Percentiles rank a stretch among this genome's conserved stretches.
Evolutionary conservation across 2,797 vertebrate genomes (phyloP).

Genomic region (Crax fasciolata): DNA sequence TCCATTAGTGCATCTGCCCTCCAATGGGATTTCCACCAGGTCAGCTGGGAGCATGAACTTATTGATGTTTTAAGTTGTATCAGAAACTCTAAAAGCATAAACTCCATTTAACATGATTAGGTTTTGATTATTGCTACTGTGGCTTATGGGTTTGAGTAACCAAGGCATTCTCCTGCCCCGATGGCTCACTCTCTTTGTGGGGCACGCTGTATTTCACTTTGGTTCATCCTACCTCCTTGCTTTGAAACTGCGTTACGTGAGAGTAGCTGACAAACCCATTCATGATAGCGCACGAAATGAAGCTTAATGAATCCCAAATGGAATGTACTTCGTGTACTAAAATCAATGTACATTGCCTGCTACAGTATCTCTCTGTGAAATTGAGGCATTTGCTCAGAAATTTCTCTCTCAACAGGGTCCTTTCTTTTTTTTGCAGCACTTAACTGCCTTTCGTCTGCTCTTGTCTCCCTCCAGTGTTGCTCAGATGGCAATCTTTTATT

Average conservation of each 20-base stretch:
- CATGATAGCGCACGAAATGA: constrained; percentile 37
- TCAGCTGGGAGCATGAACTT: background rate
- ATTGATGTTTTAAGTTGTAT: background rate
- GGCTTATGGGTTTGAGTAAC: background rate
- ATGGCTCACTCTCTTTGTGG: constrained; percentile 6
- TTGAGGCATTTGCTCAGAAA: constrained; percentile 68
- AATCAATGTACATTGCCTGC: constrained; percentile 66
- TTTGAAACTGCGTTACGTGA: constrained; percentile 48
- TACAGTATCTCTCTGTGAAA: constrained; percentile 63
- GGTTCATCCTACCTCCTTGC: constrained; percentile 34
- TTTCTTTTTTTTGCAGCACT: constrained; percentile 55
- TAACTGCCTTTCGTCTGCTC: constrained; percentile 73
- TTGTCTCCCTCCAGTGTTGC: constrained; percentile 67
- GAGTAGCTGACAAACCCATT: constrained; percentile 56
- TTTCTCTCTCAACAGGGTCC: constrained; percentile 72
- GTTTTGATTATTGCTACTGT: background rate
- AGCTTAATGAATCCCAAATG: constrained; percentile 61
- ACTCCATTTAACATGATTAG: background rate
- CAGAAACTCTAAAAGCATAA: background rate
- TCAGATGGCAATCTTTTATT: constrained; percentile 71
- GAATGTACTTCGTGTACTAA: constrained; percentile 60
- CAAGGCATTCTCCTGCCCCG: constrained; percentile 31
- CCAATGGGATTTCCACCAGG: background rate
- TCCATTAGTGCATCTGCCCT: background rate
- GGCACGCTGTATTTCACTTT: constrained; percentile 16